Percentiles rank a stretch among this genome's conserved stretches.
phyloP scores from a whole-genome alignment of 2,797 vertebrate genomes.

The Chiroxiphia lanceolata region DNA sequence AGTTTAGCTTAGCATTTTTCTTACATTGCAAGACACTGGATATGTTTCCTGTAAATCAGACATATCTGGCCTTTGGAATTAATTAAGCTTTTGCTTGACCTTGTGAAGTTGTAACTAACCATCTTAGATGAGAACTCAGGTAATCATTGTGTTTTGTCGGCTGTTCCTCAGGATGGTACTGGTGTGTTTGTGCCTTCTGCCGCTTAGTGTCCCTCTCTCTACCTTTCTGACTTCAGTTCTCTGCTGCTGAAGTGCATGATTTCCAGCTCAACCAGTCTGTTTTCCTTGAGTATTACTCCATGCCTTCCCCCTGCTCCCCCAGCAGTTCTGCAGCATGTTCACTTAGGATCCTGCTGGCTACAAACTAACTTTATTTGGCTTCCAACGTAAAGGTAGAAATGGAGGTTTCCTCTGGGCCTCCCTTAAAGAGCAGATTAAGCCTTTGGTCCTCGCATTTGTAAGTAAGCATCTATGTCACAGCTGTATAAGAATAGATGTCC shows the following conservation, averaged over 20 bases:
- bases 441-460: background rate
- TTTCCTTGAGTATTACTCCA: background rate
- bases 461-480: background rate
- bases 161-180: background rate
- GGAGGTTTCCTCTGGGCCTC: background rate
- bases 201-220: background rate
- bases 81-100: background rate
- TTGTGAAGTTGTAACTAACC: background rate
- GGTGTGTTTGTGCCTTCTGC: background rate
- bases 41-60: background rate
- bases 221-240: background rate
- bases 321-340: background rate
- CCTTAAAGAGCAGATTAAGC: background rate
- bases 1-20: background rate
- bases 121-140: background rate
- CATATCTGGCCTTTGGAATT: background rate
- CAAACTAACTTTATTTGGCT: background rate
- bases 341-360: background rate
- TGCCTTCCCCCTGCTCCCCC: fast-evolving
- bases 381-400: background rate
- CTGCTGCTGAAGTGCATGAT: background rate
- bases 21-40: background rate
- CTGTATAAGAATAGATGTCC: background rate
- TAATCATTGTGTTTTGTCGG: background rate
- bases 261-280: background rate